phyloP scores from a whole-genome alignment of 2,797 vertebrate genomes.

The Bufotes viridis region DNA sequence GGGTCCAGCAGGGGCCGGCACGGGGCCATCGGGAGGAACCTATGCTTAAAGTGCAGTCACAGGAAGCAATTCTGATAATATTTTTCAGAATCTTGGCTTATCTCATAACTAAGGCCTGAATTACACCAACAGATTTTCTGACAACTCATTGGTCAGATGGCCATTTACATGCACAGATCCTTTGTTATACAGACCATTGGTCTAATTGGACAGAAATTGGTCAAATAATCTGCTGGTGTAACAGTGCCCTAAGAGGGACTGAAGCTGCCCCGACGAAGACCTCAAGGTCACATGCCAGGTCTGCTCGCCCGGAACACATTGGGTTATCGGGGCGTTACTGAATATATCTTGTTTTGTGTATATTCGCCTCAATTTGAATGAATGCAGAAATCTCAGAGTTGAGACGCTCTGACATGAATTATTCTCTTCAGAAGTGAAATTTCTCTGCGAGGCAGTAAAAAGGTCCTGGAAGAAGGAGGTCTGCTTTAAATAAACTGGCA shows the following conservation, averaged over 20 bases:
- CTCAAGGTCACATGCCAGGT: background rate
- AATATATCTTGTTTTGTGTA: background rate
- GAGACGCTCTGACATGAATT: conserved; percentile 57
- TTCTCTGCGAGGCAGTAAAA: conserved; percentile 56
- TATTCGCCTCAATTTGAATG: conserved; percentile 13
- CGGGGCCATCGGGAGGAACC: no score
- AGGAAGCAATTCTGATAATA: background rate
- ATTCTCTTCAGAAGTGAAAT: conserved; percentile 60
- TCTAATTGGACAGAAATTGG: no score
- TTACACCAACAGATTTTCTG: no score
- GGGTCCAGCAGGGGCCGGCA: no score
- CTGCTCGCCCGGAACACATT: background rate
- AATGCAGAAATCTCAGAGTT: conserved; percentile 33
- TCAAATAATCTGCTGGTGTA: no score
- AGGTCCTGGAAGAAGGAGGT: conserved; percentile 53
- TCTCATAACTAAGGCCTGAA: background rate
- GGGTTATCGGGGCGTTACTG: background rate
- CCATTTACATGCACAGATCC: no score
- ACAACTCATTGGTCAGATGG: no score
- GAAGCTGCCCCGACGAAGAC: background rate
- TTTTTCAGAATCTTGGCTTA: background rate
- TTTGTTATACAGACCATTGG: no score
- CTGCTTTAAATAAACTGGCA: conserved; percentile 61
- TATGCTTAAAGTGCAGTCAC: no score
- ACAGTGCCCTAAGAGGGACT: background rate